Base-by-base conservation (phyloP, 2,113 vertebrate species). In the Struthidea cinerea region DNA sequence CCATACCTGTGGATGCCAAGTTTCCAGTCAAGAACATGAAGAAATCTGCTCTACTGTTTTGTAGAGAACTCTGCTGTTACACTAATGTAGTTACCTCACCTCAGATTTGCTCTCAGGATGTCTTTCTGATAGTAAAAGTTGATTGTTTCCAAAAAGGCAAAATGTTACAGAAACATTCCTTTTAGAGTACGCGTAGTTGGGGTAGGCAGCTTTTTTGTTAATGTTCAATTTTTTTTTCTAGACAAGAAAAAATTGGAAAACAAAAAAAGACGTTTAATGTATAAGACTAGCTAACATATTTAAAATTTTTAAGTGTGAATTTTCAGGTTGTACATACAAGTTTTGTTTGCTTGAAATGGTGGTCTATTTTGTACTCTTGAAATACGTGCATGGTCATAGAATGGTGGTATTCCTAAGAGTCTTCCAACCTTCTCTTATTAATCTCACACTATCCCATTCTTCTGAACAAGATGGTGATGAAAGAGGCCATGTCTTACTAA, bases 1-100 rank as follows among this genome's bases (percentile, higher is more conserved):
- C n/a, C 57, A 3, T 75, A 80, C 33, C 61, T 89, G 42, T 90
- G 76, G 19, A 59, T 92, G 42, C 47, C 86, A 94, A 63, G 44
- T 76, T 86, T 93, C 57, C 49, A 61, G 18, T 50, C 75, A 86
- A 65, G 37, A 71, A 55, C 35, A 35, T 11, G 7, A 33, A 22
- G 47, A 78, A 81, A 67, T 67, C 27, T 12, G 2, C 47, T 78
- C 14, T 21, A 12, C 28, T 67, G 4, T 50, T 88, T 65, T 67
- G 32, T 37, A 44, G 30, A 63, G 47, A 87, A 8, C 16, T 30
- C 3, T 83, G 26, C 13, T 33, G 17, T 64, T 78, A 24, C 15
- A n/a, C 16, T 44, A 15, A 30, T 67, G 13, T 46, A 47, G 60
- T 56, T 27, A 37, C 3, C 3, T 5, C 19, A 39, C 13, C 39